These are phyloP conservation scores for Liopterus haemorrhoidalis DNA, from an alignment of 2,888 invertebrate genomes.

Conservation along the genomic window DNA sequence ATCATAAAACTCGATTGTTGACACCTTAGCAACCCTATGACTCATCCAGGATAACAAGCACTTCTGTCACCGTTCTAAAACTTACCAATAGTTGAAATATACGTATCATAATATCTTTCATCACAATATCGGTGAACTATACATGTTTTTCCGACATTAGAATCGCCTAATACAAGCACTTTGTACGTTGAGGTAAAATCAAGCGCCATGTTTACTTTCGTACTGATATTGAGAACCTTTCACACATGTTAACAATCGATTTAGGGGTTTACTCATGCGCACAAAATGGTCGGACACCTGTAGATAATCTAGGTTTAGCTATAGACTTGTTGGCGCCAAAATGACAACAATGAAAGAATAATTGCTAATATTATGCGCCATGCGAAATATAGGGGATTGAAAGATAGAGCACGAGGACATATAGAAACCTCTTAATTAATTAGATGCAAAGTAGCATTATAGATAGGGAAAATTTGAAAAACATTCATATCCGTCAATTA, in stretches of 20 bases:
- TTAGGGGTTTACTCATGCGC: constrained; percentile 21
- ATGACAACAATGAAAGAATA: too few species aligned
- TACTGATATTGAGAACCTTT: constrained; percentile 14
- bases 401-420: too few species aligned
- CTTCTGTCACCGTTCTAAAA: too few species aligned
- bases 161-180: constrained; percentile 79
- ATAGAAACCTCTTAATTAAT: too few species aligned
- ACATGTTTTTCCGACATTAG: constrained; percentile 86
- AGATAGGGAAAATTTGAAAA: too few species aligned
- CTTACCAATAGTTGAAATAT: constrained; percentile 86
- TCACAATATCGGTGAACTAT: constrained; percentile 86
- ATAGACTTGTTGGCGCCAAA: constrained; percentile 10
- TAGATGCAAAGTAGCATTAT: too few species aligned
- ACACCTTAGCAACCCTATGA: too few species aligned
- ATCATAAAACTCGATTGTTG: too few species aligned
- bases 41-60: too few species aligned
- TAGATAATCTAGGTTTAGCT: constrained; percentile 13
- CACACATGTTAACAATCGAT: constrained; percentile 23
- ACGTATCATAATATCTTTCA: constrained; percentile 84
- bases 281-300: constrained; percentile 19
- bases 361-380: too few species aligned
- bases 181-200: constrained; percentile 85
- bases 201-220: constrained; percentile 59
- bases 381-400: too few species aligned
- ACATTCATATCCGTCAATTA: too few species aligned